These are phyloP conservation scores for Adrianichthys oophorus DNA, from an alignment of 2,797 vertebrate genomes.

Conservation along the genomic window DNA sequence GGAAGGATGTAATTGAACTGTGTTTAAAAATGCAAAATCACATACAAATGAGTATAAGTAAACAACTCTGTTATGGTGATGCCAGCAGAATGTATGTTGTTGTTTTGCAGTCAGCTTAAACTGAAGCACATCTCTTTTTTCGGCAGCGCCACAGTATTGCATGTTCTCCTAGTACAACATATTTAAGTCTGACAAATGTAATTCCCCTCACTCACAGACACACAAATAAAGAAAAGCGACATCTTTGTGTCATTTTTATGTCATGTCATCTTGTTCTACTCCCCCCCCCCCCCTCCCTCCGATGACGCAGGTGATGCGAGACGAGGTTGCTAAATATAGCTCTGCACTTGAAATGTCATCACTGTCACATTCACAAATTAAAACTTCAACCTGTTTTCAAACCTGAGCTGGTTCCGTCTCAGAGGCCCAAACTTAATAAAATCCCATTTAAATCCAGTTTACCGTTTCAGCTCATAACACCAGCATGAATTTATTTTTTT, in stretches of 20 bases:
- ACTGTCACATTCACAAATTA: constrained; percentile 33
- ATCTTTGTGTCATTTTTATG: constrained; percentile 43
- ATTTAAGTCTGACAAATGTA: constrained; percentile 15
- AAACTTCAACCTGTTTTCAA: constrained; percentile 6
- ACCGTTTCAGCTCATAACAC: neutral
- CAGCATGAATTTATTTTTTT: too few relatives aligned
- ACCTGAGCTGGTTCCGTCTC: constrained; percentile 15
- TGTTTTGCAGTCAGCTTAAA: neutral
- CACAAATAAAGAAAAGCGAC: constrained; percentile 35
- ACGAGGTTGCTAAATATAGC: constrained; percentile 55
- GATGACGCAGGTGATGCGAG: constrained; percentile 52
- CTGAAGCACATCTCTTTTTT: neutral
- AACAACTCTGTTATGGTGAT: too few relatives aligned
- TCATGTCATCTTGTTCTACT: constrained; percentile 59
- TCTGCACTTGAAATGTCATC: constrained; percentile 52
- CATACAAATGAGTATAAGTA: too few relatives aligned
- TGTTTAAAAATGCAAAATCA: too few relatives aligned
- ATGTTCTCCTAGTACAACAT: neutral
- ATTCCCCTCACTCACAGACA: constrained; percentile 9
- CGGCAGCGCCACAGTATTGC: neutral
- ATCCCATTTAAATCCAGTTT: constrained; percentile 10
- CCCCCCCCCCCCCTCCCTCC: constrained; percentile 19
- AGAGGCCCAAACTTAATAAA: constrained; percentile 1
- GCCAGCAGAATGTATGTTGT: neutral
- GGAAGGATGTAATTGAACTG: too few relatives aligned